Evolutionary conservation across 1,140 invertebrate species (phyloP), one percentile per base, ranked within the genome.

Genomic region (Diabrotica undecimpunctata): DNA sequence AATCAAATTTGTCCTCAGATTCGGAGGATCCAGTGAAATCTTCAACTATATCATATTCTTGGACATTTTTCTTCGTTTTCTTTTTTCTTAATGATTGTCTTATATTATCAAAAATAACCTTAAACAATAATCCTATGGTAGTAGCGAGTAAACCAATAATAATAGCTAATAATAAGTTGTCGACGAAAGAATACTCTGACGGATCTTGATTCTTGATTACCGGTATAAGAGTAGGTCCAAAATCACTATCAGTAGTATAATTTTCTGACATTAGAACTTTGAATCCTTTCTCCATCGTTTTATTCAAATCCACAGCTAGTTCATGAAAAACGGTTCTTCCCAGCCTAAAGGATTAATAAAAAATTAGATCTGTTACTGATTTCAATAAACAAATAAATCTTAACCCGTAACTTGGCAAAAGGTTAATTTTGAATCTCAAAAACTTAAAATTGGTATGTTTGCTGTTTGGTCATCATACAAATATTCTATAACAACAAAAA

Each of bases 301-400:
- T 79, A 72, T 83, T 77, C 51, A 88, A 74, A 71, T 87, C 83
- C 65, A 79, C 78, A 10, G 82, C 81, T 51, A 87, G 72, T 67
- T 85, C 77, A 61, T 81, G 75, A 75, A 87, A 87, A 4, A 83
- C 81, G 5, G 80, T 82, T 63, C 75, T 81, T 7, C 84, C 83
- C 1, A 88, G 68, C 41, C 41, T 46, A 46, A 8, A 46, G n/a
- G 6, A 46, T 25, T 25, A 25, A 25, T 25, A 25, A 25, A 25
- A 25, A 1, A 25, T 25, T 25, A 25, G n/a, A n/a, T n/a, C n/a
- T n/a, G n/a, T n/a, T n/a, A n/a, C n/a, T n/a, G n/a, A n/a, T n/a
- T n/a, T n/a, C n/a, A n/a, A n/a, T n/a, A n/a, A 25, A 25, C 25
- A 25, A 25, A 25, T 25, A 25, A 25, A 25, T 4, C 25, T 25